Percentiles rank a stretch among this genome's conserved stretches.
Conservation (phyloP, 2,888 invertebrate species). For the Papilio gigon region DNA sequence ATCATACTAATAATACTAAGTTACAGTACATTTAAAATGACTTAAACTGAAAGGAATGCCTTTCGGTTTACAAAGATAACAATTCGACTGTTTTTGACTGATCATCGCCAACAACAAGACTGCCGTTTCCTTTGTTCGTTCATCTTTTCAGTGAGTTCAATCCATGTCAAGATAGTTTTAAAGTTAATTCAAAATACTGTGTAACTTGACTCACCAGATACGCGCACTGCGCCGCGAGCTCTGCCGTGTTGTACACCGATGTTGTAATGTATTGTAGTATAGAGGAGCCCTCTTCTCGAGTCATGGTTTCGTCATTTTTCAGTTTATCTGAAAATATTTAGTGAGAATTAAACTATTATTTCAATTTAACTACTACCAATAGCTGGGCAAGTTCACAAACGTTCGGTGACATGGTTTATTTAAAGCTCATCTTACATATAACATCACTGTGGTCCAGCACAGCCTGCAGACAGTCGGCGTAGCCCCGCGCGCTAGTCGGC, state of each 20-base stretch:
- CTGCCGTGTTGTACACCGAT: constrained; percentile 59
- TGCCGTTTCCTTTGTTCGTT: too few relatives aligned
- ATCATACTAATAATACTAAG: neutral
- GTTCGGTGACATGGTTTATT: neutral
- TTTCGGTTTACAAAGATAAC: neutral
- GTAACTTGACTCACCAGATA: constrained; percentile 58
- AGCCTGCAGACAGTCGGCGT: constrained; percentile 55
- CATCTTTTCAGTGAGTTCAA: too few relatives aligned
- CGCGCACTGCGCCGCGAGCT: constrained; percentile 64
- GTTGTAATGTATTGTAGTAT: constrained; percentile 56
- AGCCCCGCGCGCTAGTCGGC: constrained; percentile 53
- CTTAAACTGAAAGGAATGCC: too few relatives aligned
- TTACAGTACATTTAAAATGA: neutral
- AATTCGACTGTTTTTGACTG: too few relatives aligned
- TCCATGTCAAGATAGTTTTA: neutral
- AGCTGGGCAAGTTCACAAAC: neutral
- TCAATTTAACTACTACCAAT: too few relatives aligned
- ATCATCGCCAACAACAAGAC: too few relatives aligned
- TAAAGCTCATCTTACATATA: constrained; percentile 53
- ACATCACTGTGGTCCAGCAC: constrained; percentile 59
- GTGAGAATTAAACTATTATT: neutral
- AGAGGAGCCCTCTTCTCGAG: constrained; percentile 57
- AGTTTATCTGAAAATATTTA: constrained; percentile 57
- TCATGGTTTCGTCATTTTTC: constrained; percentile 56
- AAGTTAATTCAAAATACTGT: neutral